Evolutionary conservation across 2,888 invertebrate species (phyloP).

Genomic region (Mythimna impura): DNA sequence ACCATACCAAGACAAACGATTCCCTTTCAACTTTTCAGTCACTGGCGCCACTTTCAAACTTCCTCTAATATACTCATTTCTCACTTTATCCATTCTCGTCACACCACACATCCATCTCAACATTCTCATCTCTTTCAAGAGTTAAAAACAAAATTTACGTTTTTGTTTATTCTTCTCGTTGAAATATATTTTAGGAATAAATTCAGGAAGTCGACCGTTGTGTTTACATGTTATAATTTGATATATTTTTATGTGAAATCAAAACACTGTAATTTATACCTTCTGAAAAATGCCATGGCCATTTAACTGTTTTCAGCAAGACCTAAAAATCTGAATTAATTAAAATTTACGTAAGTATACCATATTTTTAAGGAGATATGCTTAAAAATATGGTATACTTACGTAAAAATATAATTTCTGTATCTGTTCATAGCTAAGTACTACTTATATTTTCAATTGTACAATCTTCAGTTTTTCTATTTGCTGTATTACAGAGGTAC

Average conservation of each 20-base stretch:
- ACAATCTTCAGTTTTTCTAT: background rate
- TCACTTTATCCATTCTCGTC: too few relatives aligned
- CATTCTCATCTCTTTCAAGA: too few relatives aligned
- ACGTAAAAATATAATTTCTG: conserved; percentile 13
- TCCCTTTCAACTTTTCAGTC: too few relatives aligned
- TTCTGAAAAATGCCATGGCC: conserved; percentile 18
- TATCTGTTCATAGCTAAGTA: background rate
- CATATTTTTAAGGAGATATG: too few relatives aligned
- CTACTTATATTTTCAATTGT: background rate
- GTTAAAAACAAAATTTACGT: conserved; percentile 25
- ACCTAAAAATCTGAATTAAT: conserved; percentile 18
- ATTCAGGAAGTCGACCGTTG: conserved; percentile 14
- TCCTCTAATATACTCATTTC: too few relatives aligned
- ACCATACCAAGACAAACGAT: too few relatives aligned
- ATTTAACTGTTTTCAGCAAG: conserved; percentile 17
- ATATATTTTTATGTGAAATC: conserved; percentile 20
- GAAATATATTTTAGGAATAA: conserved; percentile 13
- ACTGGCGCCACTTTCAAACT: too few relatives aligned
- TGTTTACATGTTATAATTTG: conserved; percentile 37
- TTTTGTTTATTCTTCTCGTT: conserved; percentile 26
- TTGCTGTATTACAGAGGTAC: background rate
- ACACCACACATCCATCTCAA: too few relatives aligned
- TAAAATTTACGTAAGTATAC: too few relatives aligned
- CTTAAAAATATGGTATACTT: conserved; percentile 17
- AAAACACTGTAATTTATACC: conserved; percentile 38